A percentile compares a stretch with the other conserved stretches of the same genome.
phyloP scores from a whole-genome alignment of 2,113 vertebrate genomes.

The Lepus timidus region DNA sequence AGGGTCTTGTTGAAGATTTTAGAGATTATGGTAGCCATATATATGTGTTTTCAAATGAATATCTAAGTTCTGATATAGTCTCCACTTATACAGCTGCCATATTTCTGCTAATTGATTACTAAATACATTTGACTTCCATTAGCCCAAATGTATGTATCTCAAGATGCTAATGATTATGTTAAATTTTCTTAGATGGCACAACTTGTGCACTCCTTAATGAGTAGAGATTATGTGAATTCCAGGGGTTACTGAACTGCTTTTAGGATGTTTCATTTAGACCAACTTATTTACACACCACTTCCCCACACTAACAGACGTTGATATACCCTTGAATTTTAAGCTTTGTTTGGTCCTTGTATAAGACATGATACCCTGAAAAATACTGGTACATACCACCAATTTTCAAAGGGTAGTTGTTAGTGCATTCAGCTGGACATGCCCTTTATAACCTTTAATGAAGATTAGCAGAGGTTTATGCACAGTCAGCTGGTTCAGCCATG shows the following conservation, averaged over 20 bases:
- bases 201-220: neutral
- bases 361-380: neutral
- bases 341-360: neutral
- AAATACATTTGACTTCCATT: neutral
- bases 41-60: neutral
- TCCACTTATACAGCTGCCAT: neutral
- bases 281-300: neutral
- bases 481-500: neutral
- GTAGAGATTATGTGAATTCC: neutral
- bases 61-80: neutral
- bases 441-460: neutral
- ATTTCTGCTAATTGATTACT: slow-evolving; percentile 27
- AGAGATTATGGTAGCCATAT: neutral
- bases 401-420: neutral
- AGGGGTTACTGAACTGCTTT: neutral
- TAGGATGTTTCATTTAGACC: neutral
- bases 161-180: neutral
- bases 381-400: neutral
- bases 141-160: neutral
- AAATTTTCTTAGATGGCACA: neutral
- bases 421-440: neutral
- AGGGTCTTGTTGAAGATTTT: neutral
- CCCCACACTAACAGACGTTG: neutral
- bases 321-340: neutral
- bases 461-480: neutral